Evolutionary conservation across 30 jellyfish, hydroid and myxozoan species (phyloP).

Genomic region (Aurelia coerulea): DNA sequence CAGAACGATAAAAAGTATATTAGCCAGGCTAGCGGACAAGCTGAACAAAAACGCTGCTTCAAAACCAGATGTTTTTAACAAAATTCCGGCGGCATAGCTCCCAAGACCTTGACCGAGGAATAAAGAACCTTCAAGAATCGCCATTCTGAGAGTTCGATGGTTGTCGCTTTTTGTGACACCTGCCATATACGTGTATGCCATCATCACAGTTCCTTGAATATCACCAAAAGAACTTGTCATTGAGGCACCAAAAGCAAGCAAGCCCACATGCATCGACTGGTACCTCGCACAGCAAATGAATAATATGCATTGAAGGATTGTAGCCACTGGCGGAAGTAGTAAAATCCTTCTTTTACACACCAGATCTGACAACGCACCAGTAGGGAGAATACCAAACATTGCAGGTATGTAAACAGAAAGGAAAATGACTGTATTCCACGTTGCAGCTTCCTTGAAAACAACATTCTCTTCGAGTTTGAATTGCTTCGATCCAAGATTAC

Average conservation of each 20-base stretch:
- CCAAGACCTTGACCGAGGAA: slow-evolving; percentile 58
- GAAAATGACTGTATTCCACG: slow-evolving; percentile 42
- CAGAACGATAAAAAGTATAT: slow-evolving; percentile 37
- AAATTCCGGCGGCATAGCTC: slow-evolving; percentile 31
- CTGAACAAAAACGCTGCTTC: slow-evolving; percentile 29
- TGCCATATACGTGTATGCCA: slow-evolving; percentile 67
- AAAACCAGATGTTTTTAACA: slow-evolving; percentile 42
- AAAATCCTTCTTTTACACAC: slow-evolving; percentile 26
- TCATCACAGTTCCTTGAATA: slow-evolving; percentile 57
- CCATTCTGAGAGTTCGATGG: slow-evolving; percentile 60
- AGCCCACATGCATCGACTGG: slow-evolving; percentile 7
- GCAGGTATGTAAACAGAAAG: slow-evolving; percentile 44
- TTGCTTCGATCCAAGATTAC: not conserved
- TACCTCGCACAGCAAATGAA: slow-evolving; percentile 26
- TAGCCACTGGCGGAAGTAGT: slow-evolving; percentile 12
- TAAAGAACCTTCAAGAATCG: slow-evolving; percentile 34
- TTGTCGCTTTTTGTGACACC: slow-evolving; percentile 43
- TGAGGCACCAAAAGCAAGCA: slow-evolving; percentile 46
- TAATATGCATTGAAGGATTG: slow-evolving; percentile 36
- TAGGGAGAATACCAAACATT: slow-evolving; percentile 31
- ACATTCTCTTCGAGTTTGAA: slow-evolving; percentile 22
- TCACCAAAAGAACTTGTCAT: slow-evolving; percentile 48
- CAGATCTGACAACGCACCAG: slow-evolving; percentile 55
- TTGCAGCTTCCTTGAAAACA: slow-evolving; percentile 44
- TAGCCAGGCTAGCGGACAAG: slow-evolving; percentile 17